Conservation (phyloP, 2,888 invertebrate species). For the Dione juno region DNA sequence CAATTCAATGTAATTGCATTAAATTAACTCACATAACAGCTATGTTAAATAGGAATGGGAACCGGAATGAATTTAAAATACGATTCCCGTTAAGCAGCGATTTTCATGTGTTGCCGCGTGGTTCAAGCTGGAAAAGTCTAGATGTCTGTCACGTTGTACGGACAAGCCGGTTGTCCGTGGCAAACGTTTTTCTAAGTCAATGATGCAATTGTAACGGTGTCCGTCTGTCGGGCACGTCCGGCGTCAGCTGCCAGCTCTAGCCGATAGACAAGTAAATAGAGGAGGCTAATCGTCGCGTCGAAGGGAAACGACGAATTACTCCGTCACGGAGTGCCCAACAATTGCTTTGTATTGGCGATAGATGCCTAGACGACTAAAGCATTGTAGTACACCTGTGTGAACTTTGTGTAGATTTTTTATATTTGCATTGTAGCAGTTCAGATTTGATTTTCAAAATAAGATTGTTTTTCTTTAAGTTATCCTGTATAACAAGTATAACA, state of each 20-base stretch:
- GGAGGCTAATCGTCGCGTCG: constrained; percentile 80
- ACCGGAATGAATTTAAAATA: constrained; percentile 48
- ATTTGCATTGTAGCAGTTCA: not conserved
- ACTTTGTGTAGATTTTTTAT: constrained; percentile 42
- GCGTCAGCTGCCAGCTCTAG: constrained; percentile 79
- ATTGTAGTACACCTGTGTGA: constrained; percentile 57
- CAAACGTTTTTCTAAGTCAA: constrained; percentile 82
- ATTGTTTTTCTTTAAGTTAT: not conserved
- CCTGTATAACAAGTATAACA: too few species aligned
- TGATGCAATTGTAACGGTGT: constrained; percentile 79
- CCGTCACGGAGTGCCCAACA: constrained; percentile 75
- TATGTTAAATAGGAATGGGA: constrained; percentile 23
- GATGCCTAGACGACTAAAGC: constrained; percentile 59
- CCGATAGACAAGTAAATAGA: constrained; percentile 82
- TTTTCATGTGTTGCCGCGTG: constrained; percentile 42
- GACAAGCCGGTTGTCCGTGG: constrained; percentile 63
- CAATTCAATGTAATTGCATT: constrained; percentile 23
- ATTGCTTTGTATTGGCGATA: constrained; percentile 77
- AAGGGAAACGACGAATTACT: constrained; percentile 82
- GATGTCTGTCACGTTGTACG: constrained; percentile 60
- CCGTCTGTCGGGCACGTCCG: constrained; percentile 74
- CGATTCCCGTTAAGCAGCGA: constrained; percentile 53
- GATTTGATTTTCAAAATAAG: not conserved
- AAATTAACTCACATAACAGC: not conserved
- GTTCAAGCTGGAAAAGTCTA: constrained; percentile 58